Evolutionary conservation across 2,888 invertebrate genomes (phyloP), one percentile per base, ranked within the genome.

Genomic region (Seira sanloemensis): DNA sequence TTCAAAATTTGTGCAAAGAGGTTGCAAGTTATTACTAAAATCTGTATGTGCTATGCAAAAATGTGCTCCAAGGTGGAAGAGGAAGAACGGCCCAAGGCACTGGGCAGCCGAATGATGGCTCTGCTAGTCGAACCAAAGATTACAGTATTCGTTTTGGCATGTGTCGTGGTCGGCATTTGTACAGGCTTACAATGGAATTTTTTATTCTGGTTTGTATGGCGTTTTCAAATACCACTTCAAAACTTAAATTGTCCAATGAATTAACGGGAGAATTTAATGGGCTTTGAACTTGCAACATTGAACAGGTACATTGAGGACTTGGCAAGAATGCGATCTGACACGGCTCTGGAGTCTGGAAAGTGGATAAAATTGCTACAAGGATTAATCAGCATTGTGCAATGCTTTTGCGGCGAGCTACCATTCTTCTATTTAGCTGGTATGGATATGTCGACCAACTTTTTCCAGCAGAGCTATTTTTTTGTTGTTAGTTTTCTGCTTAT

Each of bases 161-260:
- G 97, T 78, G 93, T 96, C 86, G 93, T 93, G 0, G 95, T 96
- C 23, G 98, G 98, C 0, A 92, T 97, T 86, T 95, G 96, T 89
- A 97, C 96, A 0, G 97, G 96, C 0, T 91, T 97, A 0, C 92
- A 97, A 21, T 97, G 97, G 96, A 94, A 97, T 89, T 98, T 97
- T 90, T 92, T 97, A 0, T 97, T 97, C 90, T 97, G 96, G 95
- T 92, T 90, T n/a, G n/a, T n/a, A n/a, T n/a, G n/a, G n/a, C n/a
- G n/a, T n/a, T n/a, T n/a, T n/a, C n/a, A 37, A 37, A 37, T 37
- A 5, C 37, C 37, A 76, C 21, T 67, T 26, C 5, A 23, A 68
- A 71, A 21, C 81, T 86, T 86, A 69, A 62, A 62, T 19, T 1
- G n/a, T 62, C 25, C 21, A 27, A 18, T 46, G 18, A 82, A 91